Percentiles rank a stretch among this genome's conserved stretches.
phyloP scores from a whole-genome alignment of 2,113 vertebrate genomes.

The Poicephalus gulielmi region DNA sequence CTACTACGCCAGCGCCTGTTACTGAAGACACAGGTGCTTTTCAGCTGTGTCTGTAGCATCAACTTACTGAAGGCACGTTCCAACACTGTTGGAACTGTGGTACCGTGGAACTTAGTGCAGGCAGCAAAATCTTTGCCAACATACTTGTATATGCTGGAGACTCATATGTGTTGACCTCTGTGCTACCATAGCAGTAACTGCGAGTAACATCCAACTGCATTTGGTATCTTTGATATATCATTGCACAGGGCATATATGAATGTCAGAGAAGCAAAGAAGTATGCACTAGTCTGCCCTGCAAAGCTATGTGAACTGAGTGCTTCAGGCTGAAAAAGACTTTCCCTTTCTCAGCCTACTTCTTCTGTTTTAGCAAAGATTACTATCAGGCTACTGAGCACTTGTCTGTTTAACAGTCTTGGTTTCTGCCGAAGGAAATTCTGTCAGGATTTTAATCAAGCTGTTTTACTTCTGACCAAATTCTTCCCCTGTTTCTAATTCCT shows the following conservation, averaged over 20 bases:
- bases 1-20: neutral
- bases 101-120: neutral
- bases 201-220: accelerated
- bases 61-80: neutral
- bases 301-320: neutral
- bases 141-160: neutral
- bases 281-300: neutral
- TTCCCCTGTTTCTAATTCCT: neutral
- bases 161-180: neutral
- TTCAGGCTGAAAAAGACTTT: neutral
- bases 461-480: neutral
- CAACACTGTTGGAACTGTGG: neutral
- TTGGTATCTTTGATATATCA: too few relatives aligned
- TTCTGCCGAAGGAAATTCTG: neutral
- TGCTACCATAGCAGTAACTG: neutral
- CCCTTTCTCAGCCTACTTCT: neutral
- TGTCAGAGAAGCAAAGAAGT: neutral
- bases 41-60: neutral
- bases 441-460: neutral
- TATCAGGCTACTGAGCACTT: neutral
- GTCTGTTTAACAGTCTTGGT: neutral
- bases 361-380: neutral
- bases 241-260: accelerated
- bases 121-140: neutral
- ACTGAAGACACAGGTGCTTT: neutral